Evolutionary conservation across 2,113 vertebrate species (phyloP).

Genomic region (Spea multiplicata): DNA sequence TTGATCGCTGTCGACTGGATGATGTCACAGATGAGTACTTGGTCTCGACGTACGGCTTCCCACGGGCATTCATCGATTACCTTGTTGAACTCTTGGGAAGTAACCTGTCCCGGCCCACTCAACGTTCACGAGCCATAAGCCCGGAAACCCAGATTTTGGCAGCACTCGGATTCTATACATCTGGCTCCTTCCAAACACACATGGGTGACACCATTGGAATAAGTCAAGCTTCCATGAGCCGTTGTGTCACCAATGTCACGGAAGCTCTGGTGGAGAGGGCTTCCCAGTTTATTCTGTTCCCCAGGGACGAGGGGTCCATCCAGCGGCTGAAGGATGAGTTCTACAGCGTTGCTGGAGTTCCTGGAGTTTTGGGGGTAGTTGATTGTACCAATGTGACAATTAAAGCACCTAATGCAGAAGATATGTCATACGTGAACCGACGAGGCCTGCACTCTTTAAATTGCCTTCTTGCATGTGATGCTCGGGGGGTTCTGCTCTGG

Average conservation of each 20-base stretch:
- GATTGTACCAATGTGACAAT: constrained; percentile 90
- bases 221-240: constrained; percentile 96
- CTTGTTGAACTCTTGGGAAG: constrained; percentile 84
- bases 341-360: constrained; percentile 83
- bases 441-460: constrained; percentile 93
- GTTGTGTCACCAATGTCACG: constrained; percentile 92
- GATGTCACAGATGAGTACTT: constrained; percentile 85
- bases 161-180: constrained; percentile 94
- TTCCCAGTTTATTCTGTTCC: constrained; percentile 79
- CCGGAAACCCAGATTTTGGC: constrained; percentile 94
- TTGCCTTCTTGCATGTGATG: constrained; percentile 87
- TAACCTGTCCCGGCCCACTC: constrained; percentile 82
- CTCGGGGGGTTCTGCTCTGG: constrained; percentile 81
- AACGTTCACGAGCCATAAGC: constrained; percentile 91
- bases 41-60: constrained; percentile 85
- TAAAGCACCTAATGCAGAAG: constrained; percentile 92
- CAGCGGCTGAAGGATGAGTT: constrained; percentile 85
- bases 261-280: constrained; percentile 89
- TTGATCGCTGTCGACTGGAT: constrained; percentile 90
- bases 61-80: constrained; percentile 87
- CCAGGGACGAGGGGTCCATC: constrained; percentile 68
- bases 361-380: constrained; percentile 83
- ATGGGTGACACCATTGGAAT: constrained; percentile 96
- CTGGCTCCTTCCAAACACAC: constrained; percentile 91
- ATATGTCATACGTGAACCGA: constrained; percentile 86